Conservation (phyloP, 2,113 vertebrate genomes). For the Syrrhaptes paradoxus region DNA sequence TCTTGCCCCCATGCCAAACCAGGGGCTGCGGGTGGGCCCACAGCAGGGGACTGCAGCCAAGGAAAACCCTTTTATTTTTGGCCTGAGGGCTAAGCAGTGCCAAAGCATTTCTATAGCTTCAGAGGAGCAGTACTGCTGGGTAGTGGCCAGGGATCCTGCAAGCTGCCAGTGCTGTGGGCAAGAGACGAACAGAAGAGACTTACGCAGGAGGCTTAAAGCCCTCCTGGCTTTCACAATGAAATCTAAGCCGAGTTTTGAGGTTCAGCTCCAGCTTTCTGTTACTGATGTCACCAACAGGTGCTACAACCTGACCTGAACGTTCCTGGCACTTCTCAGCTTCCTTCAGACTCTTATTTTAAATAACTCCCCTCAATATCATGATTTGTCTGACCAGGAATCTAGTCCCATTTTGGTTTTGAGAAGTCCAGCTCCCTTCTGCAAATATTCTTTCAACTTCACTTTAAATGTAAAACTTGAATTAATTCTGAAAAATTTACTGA, state of each 20-base stretch:
- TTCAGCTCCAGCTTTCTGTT: not conserved
- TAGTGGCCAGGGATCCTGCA: not conserved
- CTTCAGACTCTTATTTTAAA: not conserved
- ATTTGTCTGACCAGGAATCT: not conserved
- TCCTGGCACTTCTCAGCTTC: not conserved
- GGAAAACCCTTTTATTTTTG: not conserved
- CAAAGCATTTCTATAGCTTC: not conserved
- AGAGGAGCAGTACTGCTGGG: not conserved
- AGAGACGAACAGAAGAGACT: not conserved
- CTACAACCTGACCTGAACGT: not conserved
- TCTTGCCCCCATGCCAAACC: not conserved
- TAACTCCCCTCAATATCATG: not conserved
- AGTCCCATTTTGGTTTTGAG: not conserved
- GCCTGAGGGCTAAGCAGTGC: not conserved
- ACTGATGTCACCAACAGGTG: not conserved
- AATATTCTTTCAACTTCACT: not conserved
- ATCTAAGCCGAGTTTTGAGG: not conserved
- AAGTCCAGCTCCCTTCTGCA: not conserved
- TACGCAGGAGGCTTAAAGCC: not conserved
- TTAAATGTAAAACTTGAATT: not conserved
- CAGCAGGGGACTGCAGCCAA: not conserved
- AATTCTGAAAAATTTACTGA: not conserved
- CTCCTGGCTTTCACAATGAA: not conserved
- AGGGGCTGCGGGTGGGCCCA: not conserved
- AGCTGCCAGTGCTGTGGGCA: not conserved